A percentile compares a stretch with the other conserved stretches of the same genome.
These are phyloP conservation scores for Hypsopygia costalis DNA, from an alignment of 2,888 invertebrate genomes.

Conservation along the genomic window DNA sequence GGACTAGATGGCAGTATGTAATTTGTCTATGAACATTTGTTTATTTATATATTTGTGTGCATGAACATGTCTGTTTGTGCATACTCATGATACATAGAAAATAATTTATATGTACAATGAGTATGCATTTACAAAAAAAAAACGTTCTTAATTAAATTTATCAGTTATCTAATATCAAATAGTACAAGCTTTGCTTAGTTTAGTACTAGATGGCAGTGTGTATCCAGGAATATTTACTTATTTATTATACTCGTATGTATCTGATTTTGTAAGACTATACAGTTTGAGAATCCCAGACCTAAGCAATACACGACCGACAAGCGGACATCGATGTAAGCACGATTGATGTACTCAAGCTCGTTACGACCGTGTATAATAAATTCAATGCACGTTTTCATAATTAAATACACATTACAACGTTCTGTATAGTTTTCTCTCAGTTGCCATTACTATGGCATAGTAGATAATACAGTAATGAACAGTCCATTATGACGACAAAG, in stretches of 20 bases:
- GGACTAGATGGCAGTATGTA: too few species aligned
- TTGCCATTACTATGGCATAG: neutral
- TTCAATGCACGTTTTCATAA: constrained; percentile 35
- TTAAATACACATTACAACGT: constrained; percentile 29
- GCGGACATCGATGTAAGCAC: constrained; percentile 4
- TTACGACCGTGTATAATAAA: constrained; percentile 24
- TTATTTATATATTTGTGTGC: too few species aligned
- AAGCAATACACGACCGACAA: constrained; percentile 1
- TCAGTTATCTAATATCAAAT: too few species aligned
- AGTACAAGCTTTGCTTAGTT: too few species aligned
- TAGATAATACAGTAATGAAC: neutral
- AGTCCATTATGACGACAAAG: neutral
- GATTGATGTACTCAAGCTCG: constrained; percentile 11
- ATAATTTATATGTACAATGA: too few species aligned
- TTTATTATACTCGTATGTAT: neutral
- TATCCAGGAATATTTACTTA: neutral
- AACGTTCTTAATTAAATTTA: too few species aligned
- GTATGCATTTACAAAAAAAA: too few species aligned
- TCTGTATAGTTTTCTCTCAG: constrained; percentile 1
- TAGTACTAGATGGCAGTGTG: too few species aligned
- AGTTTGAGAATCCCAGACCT: neutral
- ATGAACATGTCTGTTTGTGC: too few species aligned
- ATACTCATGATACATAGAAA: too few species aligned
- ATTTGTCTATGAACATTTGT: too few species aligned
- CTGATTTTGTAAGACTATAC: too few species aligned